Percentiles rank a stretch among this genome's conserved stretches.
phyloP scores from a whole-genome alignment of 2,888 invertebrate species.

The Heteromyza rotundicornis region DNA sequence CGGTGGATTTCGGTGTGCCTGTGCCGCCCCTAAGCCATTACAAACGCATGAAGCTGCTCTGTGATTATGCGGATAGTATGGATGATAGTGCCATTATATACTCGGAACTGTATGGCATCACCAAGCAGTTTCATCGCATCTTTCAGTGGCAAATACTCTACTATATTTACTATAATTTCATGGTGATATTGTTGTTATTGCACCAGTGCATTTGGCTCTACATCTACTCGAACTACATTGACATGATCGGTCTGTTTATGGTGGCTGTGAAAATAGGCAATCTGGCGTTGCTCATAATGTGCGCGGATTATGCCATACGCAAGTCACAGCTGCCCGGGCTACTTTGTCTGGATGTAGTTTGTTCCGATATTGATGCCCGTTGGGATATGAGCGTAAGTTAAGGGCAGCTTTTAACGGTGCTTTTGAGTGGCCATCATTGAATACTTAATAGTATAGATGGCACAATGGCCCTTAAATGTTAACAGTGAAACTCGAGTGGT shows the following conservation, averaged over 20 bases:
- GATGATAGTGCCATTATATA: constrained; percentile 44
- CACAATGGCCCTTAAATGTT: no score
- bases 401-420: not conserved
- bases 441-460: no score
- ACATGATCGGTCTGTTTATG: constrained; percentile 32
- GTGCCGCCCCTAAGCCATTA: constrained; percentile 27
- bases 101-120: constrained; percentile 40
- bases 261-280: constrained; percentile 39
- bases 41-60: constrained; percentile 43
- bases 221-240: constrained; percentile 29
- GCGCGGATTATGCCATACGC: constrained; percentile 41
- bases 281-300: constrained; percentile 44
- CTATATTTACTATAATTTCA: constrained; percentile 49
- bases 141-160: constrained; percentile 52
- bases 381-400: constrained; percentile 52
- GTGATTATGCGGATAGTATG: constrained; percentile 46
- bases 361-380: constrained; percentile 47
- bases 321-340: constrained; percentile 41
- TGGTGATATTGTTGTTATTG: constrained; percentile 44
- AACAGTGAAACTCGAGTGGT: no score
- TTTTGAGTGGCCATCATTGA: no score
- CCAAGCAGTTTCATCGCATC: constrained; percentile 38
- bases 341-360: constrained; percentile 45
- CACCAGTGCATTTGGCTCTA: constrained; percentile 42
- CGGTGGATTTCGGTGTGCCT: no score